Conservation (phyloP, 2,888 invertebrate genomes). For the Gari tellinella region DNA sequence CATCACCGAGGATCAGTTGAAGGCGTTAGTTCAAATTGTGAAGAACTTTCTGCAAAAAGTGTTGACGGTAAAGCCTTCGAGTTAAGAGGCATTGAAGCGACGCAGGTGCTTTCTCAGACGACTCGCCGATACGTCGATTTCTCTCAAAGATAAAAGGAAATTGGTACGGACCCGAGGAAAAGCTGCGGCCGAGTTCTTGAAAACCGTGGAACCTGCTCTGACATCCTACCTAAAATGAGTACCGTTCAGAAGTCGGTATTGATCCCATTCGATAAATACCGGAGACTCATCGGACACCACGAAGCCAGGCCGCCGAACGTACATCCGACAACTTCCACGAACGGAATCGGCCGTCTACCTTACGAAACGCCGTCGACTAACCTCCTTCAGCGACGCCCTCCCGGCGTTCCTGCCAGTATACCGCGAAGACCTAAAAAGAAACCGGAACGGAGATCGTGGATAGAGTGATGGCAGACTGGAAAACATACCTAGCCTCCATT, state of each 20-base stretch:
- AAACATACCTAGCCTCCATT: constrained; percentile 20
- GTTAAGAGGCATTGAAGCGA: background rate
- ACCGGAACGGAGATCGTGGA: constrained; percentile 5
- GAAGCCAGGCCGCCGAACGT: background rate
- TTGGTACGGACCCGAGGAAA: background rate
- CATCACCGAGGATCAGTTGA: constrained; percentile 13
- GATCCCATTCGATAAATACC: constrained; percentile 5
- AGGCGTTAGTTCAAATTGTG: constrained; percentile 3
- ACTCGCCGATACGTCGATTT: background rate
- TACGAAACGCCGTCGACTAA: too few relatives aligned
- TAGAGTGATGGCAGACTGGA: constrained; percentile 25
- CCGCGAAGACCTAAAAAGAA: background rate
- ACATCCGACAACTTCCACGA: background rate
- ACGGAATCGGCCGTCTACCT: too few relatives aligned
- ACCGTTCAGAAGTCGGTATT: constrained; percentile 5
- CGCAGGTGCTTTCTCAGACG: constrained; percentile 4
- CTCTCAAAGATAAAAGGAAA: background rate
- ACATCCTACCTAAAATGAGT: constrained; percentile 9
- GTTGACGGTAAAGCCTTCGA: background rate
- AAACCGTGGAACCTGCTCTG: background rate
- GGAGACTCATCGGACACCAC: background rate
- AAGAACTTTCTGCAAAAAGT: constrained; percentile 3
- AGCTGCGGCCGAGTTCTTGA: background rate
- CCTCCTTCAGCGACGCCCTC: background rate
- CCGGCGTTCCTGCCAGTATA: background rate